Evolutionary conservation across 2,888 invertebrate species (phyloP).

Genomic region (Phyllotreta cruciferae): DNA sequence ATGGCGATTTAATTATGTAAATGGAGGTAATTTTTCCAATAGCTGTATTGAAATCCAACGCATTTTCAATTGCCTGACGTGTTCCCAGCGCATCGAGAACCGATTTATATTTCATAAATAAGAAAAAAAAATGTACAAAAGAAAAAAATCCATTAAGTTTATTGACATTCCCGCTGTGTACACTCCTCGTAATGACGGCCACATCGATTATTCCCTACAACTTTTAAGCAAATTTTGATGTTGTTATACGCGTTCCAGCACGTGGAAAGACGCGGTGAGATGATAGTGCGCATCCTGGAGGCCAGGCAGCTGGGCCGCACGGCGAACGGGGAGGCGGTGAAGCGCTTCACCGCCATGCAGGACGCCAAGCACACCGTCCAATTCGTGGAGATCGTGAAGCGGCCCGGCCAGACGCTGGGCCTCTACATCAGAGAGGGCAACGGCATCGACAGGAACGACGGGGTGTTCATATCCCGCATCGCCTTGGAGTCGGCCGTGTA

Average conservation of each 20-base stretch:
- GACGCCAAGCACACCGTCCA: slow-evolving; percentile 73
- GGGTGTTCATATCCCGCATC: slow-evolving; percentile 97
- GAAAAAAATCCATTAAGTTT: slow-evolving; percentile 9
- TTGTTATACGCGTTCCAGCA: slow-evolving; percentile 50
- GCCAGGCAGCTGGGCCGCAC: slow-evolving; percentile 86
- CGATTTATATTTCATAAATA: slow-evolving; percentile 2
- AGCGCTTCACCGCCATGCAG: slow-evolving; percentile 83
- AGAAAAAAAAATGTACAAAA: not conserved
- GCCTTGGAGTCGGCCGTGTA: slow-evolving; percentile 97
- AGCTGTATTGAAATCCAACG: too few species aligned
- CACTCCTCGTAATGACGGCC: not conserved
- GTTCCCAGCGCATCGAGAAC: not conserved
- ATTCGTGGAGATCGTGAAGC: slow-evolving; percentile 97
- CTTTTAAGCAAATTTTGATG: not conserved
- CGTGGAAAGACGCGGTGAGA: slow-evolving; percentile 92
- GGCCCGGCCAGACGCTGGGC: slow-evolving; percentile 97
- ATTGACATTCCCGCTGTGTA: not conserved
- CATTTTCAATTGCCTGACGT: too few species aligned
- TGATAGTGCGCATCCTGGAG: slow-evolving; percentile 92
- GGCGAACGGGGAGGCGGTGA: slow-evolving; percentile 81
- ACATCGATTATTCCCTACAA: slow-evolving; percentile 1
- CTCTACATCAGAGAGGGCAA: slow-evolving; percentile 99
- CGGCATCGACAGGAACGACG: slow-evolving; percentile 92
- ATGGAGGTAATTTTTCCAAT: too few species aligned
- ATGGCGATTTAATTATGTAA: too few species aligned